phyloP scores from a whole-genome alignment of 2,797 vertebrate genomes.

The Sparus aurata region DNA sequence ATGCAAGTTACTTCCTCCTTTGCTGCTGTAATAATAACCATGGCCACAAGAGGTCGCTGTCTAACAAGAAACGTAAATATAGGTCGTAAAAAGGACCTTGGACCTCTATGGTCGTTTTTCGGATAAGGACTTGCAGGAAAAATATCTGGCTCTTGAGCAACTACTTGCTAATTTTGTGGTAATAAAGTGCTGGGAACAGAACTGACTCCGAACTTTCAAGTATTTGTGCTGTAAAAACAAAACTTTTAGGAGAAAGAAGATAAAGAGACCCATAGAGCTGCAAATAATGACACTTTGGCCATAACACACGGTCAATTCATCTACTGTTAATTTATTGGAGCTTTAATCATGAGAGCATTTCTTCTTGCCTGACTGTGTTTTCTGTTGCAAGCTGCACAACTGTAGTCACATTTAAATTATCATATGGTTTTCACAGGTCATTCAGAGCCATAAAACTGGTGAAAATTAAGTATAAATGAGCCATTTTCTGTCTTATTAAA shows the following conservation, averaged over 20 bases:
- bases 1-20: too few species aligned
- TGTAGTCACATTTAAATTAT: not conserved
- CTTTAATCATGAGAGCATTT: not conserved
- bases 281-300: not conserved
- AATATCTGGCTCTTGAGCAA: too few species aligned
- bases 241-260: not conserved
- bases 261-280: not conserved
- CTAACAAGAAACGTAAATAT: too few species aligned
- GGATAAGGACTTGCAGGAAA: too few species aligned
- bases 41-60: too few species aligned
- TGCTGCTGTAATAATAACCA: too few species aligned
- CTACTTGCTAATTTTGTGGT: too few species aligned
- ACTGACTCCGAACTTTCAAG: not conserved
- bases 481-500: slow-evolving; percentile 16
- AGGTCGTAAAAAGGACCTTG: too few species aligned
- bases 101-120: too few species aligned
- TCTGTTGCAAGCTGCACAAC: not conserved
- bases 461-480: not conserved
- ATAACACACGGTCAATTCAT: not conserved
- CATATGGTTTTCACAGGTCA: not conserved
- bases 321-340: not conserved
- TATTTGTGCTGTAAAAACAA: not conserved
- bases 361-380: not conserved
- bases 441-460: not conserved
- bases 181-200: too few species aligned